Base-by-base conservation (phyloP, 2,888 invertebrate species). In the Apantesis nais region DNA sequence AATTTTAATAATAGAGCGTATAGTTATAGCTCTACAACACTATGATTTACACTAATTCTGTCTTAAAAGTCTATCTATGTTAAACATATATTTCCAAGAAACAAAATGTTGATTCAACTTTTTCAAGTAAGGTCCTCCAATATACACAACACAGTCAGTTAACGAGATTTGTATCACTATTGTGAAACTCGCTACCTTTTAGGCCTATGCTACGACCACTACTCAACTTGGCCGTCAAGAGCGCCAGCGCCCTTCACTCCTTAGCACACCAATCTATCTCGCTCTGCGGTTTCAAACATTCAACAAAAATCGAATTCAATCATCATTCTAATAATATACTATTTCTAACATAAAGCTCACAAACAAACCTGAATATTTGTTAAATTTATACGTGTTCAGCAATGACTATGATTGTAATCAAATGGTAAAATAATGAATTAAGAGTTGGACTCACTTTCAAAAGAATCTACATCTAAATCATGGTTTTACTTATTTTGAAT, bases 171-270 rank as follows among this genome's bases (percentile, higher is more conserved):
- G 58, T 16, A 64, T 68, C 77, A 70, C 74, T 77, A 74, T 68
- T 61, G 67, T 44, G 62, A 58, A 52, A 22, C 71, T 62, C 72
- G 65, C 60, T 60, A 69, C 39, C 68, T 60, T 74, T 85, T 86
- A 88, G 89, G 87, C 89, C 88, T 90, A 89, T 80, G 68, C 89
- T 92, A 91, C 87, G 77, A 83, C 70, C 72, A 77, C 87, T 83
- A 69, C 68, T 78, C 85, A 82, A 76, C 78, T 64, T 52, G 12
- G 64, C 29, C n/a, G 25, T 9, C 0, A 58, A 58, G 25, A 66
- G 34, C 48, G 16, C 37, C 34, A 41, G 11, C n/a, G 3, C 12
- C 58, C 7, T 2, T 11, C 25, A 39, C 66, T 29, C 19, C 39
- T 12, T 8, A 44, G 11, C 29, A 29, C 14, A 5, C 1, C 14